These are phyloP conservation scores for Cataglyphis altisquamis DNA, from an alignment of 2,888 invertebrate genomes.

Conservation along the genomic window DNA sequence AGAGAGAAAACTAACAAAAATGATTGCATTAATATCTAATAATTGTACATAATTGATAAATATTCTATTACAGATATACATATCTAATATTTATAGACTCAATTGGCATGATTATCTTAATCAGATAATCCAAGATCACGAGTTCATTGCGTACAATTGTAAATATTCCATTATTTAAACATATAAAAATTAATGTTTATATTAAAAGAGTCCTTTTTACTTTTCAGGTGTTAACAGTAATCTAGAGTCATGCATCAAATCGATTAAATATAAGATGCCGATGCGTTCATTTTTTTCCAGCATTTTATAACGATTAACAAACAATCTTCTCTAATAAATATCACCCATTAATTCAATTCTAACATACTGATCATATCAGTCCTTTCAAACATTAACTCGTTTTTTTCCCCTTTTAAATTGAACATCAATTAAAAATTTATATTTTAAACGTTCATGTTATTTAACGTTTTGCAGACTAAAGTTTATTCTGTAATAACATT, in stretches of 20 bases:
- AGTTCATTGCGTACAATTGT: slow-evolving; percentile 23
- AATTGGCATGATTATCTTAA: slow-evolving; percentile 5
- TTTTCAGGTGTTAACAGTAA: slow-evolving; percentile 24
- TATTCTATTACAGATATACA: neutral
- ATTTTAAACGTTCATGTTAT: slow-evolving; percentile 39
- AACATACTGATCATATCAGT: slow-evolving; percentile 22
- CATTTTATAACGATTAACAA: slow-evolving; percentile 40
- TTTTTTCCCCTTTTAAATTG: slow-evolving; percentile 17
- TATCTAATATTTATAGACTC: neutral
- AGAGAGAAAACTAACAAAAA: neutral
- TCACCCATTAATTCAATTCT: slow-evolving; percentile 48
- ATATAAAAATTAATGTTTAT: slow-evolving; percentile 26
- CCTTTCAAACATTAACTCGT: slow-evolving; percentile 17
- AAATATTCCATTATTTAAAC: slow-evolving; percentile 6
- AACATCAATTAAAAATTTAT: slow-evolving; percentile 34
- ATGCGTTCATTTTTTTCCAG: neutral
- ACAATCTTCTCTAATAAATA: slow-evolving; percentile 54
- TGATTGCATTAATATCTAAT: slow-evolving; percentile 2
- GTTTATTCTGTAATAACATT: slow-evolving; percentile 21
- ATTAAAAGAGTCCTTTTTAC: slow-evolving; percentile 8
- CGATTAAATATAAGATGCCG: slow-evolving; percentile 14
- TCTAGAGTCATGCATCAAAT: slow-evolving; percentile 10
- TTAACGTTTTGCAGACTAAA: slow-evolving; percentile 32
- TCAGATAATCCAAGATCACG: slow-evolving; percentile 26
- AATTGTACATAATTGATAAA: neutral